Evolutionary conservation across 2,888 invertebrate species (phyloP).

Genomic region (Teleogryllus oceanicus): DNA sequence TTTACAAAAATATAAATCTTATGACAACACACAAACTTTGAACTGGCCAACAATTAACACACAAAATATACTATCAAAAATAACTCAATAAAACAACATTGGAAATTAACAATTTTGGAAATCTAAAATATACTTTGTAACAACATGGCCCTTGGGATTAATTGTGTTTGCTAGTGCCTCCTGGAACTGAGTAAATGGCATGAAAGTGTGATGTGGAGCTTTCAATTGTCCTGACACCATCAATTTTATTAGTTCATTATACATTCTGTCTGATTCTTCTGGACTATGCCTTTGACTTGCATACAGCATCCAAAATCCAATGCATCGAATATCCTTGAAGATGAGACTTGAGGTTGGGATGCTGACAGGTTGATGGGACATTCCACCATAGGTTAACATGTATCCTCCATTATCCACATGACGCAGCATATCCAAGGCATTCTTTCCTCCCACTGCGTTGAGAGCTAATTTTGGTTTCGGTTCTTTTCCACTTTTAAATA

Average conservation of each 20-base stretch:
- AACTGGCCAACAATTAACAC: too few relatives aligned
- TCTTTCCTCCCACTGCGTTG: slow-evolving; percentile 93
- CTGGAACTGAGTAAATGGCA: slow-evolving; percentile 65
- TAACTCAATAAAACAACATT: too few relatives aligned
- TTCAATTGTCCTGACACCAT: slow-evolving; percentile 67
- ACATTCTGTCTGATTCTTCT: slow-evolving; percentile 67
- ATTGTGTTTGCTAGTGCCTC: slow-evolving; percentile 70
- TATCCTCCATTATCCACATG: slow-evolving; percentile 68
- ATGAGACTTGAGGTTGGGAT: slow-evolving; percentile 77
- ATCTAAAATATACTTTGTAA: slow-evolving; percentile 74
- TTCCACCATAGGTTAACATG: slow-evolving; percentile 93
- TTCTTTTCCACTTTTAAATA: slow-evolving; percentile 59
- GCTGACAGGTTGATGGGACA: slow-evolving; percentile 82
- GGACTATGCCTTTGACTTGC: slow-evolving; percentile 68
- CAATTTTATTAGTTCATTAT: slow-evolving; percentile 65
- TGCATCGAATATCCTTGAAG: slow-evolving; percentile 74
- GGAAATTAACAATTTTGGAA: slow-evolving; percentile 37
- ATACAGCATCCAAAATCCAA: slow-evolving; percentile 78
- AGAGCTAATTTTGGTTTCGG: slow-evolving; percentile 75
- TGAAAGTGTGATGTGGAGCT: slow-evolving; percentile 66
- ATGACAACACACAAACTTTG: too few relatives aligned
- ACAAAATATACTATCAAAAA: too few relatives aligned
- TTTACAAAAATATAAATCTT: too few relatives aligned
- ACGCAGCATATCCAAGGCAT: slow-evolving; percentile 74
- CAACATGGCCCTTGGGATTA: slow-evolving; percentile 66